phyloP scores from a whole-genome alignment of 2,888 invertebrate species.

The Corythucha ciliata region DNA sequence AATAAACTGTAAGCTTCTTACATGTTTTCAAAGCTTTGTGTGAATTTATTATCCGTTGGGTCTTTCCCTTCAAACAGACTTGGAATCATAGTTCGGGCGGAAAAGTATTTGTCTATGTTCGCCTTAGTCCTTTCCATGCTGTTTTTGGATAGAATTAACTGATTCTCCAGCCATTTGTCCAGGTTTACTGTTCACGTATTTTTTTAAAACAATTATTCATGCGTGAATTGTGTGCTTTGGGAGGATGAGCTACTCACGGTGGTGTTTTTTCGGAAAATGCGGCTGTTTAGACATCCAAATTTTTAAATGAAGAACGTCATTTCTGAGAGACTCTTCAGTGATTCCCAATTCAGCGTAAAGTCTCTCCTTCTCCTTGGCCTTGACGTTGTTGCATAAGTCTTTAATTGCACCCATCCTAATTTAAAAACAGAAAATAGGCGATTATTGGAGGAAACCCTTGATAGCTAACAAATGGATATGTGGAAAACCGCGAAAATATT shows the following conservation, averaged over 20 bases:
- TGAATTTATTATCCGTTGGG: conserved; percentile 26
- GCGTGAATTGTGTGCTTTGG: background rate
- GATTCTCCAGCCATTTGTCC: conserved; percentile 35
- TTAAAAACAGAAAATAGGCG: no score
- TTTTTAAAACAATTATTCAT: background rate
- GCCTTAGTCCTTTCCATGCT: conserved; percentile 34
- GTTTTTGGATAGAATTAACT: conserved; percentile 35
- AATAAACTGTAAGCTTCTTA: conserved; percentile 29
- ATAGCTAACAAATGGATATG: no score
- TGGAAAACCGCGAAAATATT: no score
- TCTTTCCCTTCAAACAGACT: conserved; percentile 30
- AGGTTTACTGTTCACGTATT: conserved; percentile 30
- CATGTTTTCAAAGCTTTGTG: conserved; percentile 33
- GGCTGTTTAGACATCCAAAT: conserved; percentile 35
- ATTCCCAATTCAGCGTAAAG: conserved; percentile 31
- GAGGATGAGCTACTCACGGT: conserved; percentile 19
- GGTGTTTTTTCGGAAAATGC: conserved; percentile 31
- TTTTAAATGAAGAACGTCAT: conserved; percentile 32
- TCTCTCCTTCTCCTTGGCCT: conserved; percentile 8
- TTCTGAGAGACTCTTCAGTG: conserved; percentile 29
- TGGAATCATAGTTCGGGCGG: conserved; percentile 30
- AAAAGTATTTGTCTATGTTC: conserved; percentile 33
- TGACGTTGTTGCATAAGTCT: conserved; percentile 11
- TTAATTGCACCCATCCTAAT: conserved; percentile 21
- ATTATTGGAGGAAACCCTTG: no score